Percentiles rank a stretch among this genome's conserved stretches.
phyloP scores from a whole-genome alignment of 2,113 vertebrate genomes.

The Poicephalus gulielmi region DNA sequence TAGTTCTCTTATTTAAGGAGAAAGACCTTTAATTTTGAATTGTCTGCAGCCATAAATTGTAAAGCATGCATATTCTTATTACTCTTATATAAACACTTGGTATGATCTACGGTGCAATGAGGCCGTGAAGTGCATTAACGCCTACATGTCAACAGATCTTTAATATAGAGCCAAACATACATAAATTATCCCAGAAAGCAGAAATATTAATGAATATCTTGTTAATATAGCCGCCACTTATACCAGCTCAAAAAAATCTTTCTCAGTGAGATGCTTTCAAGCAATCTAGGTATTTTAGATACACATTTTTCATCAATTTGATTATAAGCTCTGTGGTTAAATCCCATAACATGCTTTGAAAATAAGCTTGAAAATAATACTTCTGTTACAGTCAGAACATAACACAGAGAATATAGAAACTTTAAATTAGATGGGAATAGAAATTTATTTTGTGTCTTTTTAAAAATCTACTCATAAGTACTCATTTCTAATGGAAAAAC shows the following conservation, averaged over 20 bases:
- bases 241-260: neutral
- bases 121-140: neutral
- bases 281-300: neutral
- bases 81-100: neutral
- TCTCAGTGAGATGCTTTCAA: neutral
- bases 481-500: neutral
- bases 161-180: neutral
- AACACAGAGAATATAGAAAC: neutral
- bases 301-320: neutral
- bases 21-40: neutral
- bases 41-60: neutral
- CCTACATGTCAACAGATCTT: neutral
- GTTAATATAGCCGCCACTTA: neutral
- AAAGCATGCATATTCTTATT: neutral
- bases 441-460: neutral
- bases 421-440: neutral
- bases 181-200: neutral
- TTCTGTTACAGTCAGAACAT: neutral
- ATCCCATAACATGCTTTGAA: neutral
- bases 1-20: neutral
- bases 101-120: neutral
- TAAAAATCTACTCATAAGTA: neutral
- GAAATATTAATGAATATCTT: neutral
- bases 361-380: neutral
- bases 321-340: neutral